Evolutionary conservation across 2,888 invertebrate species (phyloP), one percentile per base, ranked within the genome.

Genomic region (Folsomia manolachei): DNA sequence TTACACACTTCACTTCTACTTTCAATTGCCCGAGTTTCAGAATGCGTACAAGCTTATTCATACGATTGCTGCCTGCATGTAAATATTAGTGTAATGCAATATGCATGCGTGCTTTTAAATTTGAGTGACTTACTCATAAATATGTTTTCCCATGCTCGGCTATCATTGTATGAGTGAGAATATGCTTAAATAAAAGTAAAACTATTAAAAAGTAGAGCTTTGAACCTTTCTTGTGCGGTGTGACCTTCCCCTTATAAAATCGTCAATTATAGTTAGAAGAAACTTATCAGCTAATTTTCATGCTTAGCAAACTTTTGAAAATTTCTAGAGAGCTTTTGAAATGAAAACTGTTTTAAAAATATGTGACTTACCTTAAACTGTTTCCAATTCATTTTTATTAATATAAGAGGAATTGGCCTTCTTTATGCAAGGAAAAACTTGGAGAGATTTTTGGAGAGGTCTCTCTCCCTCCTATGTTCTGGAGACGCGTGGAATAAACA

Each of bases 331-430:
- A n/a, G n/a, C n/a, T n/a, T n/a, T n/a, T n/a, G n/a, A n/a, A n/a
- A n/a, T n/a, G n/a, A n/a, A n/a, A n/a, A n/a, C n/a, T n/a, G n/a
- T n/a, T n/a, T n/a, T n/a, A n/a, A n/a, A n/a, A n/a, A 14, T 14
- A 11, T 51, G 14, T 51, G 14, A 7, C 21, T 64, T 64, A 64
- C 64, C 64, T 64, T 64, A 18, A 11, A 64, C n/a, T 27, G 64
- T 64, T 27, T 64, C 64, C 64, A 64, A 64, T 64, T 64, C 64
- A 64, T 64, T 27, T 27, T 62, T n/a, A n/a, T n/a, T n/a, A n/a
- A n/a, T n/a, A n/a, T n/a, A n/a, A n/a, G n/a, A n/a, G n/a, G n/a
- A n/a, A n/a, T n/a, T 39, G 39, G 39, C 4, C 4, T 39, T 9
- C 4, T 39, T 39, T 39, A 4, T 39, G 39, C 39, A 14, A 39